phyloP scores from a whole-genome alignment of 2,113 vertebrate species.

The Vulpes lagopus region DNA sequence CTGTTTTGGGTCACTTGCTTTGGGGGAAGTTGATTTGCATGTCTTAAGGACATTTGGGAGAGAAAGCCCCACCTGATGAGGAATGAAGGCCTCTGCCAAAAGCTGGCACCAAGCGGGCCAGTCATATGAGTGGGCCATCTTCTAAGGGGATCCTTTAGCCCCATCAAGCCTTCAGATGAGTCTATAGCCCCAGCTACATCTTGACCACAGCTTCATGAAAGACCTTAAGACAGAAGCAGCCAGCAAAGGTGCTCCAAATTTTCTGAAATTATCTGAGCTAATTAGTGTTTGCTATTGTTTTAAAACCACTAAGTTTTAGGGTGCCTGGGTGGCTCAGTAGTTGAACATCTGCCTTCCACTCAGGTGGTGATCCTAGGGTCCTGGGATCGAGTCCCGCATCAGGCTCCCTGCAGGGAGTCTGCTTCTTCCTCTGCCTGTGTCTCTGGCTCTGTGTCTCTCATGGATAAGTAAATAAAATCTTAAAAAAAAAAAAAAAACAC shows the following conservation, averaged over 20 bases:
- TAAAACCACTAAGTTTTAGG: not conserved
- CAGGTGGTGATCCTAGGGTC: no score
- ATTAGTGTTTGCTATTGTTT: not conserved
- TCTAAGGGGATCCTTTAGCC: not conserved
- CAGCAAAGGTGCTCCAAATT: not conserved
- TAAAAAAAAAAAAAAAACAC: not conserved
- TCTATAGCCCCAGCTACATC: not conserved
- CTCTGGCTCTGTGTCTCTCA: no score
- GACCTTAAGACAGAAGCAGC: not conserved
- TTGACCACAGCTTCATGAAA: not conserved
- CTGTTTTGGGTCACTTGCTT: not conserved
- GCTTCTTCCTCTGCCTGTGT: no score
- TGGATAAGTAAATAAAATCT: no score
- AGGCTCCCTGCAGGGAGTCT: no score
- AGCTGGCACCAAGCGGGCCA: not conserved
- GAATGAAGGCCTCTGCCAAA: not conserved
- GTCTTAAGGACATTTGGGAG: not conserved
- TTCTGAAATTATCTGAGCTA: not conserved
- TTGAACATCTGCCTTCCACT: no score
- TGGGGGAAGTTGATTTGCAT: not conserved
- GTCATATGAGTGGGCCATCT: not conserved
- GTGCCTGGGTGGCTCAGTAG: no score
- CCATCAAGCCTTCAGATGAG: not conserved
- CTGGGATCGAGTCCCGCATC: no score
- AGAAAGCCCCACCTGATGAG: not conserved